These are phyloP conservation scores for Ctenicera cuprea DNA, from an alignment of 2,888 invertebrate species.

Conservation along the genomic window DNA sequence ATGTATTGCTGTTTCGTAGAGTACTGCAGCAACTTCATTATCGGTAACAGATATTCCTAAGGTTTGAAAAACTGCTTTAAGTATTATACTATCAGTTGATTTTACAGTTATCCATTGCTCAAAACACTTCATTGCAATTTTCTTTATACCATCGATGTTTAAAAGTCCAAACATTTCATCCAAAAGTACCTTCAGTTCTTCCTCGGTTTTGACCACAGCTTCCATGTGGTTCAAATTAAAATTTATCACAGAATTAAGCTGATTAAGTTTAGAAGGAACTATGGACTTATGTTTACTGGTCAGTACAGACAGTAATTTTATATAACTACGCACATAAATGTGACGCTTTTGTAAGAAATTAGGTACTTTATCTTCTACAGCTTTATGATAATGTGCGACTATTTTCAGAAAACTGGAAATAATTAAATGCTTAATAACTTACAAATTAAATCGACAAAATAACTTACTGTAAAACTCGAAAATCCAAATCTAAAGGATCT, in stretches of 20 bases:
- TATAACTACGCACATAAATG: constrained; percentile 77
- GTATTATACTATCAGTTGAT: constrained; percentile 72
- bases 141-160: constrained; percentile 67
- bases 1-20: constrained; percentile 75
- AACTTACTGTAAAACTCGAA: constrained; percentile 77
- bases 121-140: constrained; percentile 66
- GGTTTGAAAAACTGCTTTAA: constrained; percentile 73
- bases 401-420: constrained; percentile 76
- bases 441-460: constrained; percentile 1
- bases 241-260: constrained; percentile 73
- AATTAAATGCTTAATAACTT: constrained; percentile 16
- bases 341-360: constrained; percentile 74
- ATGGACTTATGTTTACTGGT: constrained; percentile 74
- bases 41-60: constrained; percentile 72
- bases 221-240: constrained; percentile 76
- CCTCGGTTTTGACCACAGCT: constrained; percentile 69
- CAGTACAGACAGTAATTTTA: constrained; percentile 77
- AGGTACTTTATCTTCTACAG: constrained; percentile 70
- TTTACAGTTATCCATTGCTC: constrained; percentile 73
- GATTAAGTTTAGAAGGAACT: constrained; percentile 72
- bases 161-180: constrained; percentile 72
- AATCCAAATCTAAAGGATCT: constrained; percentile 76
- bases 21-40: constrained; percentile 72
- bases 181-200: constrained; percentile 74
- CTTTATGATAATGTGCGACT: constrained; percentile 76